Evolutionary conservation across 2,888 invertebrate species (phyloP).

Genomic region (Dinocampus coccinellae): DNA sequence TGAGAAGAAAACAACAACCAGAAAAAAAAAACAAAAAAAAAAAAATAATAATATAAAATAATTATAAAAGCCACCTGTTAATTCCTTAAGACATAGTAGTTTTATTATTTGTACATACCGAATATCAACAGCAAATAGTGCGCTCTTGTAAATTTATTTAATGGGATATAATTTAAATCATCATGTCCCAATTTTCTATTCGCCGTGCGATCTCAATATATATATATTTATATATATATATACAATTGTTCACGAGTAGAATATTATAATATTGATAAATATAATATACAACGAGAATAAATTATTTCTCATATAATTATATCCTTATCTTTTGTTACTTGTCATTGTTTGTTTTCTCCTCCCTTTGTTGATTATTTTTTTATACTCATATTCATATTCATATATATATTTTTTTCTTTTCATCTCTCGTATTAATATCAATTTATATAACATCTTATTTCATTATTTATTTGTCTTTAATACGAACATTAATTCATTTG

Average conservation of each 20-base stretch:
- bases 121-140: conserved; percentile 41
- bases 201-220: conserved; percentile 7
- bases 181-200: conserved; percentile 6
- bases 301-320: background rate
- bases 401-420: conserved; percentile 6
- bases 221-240: conserved; percentile 20
- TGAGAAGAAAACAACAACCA: background rate
- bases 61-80: conserved; percentile 4
- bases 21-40: background rate
- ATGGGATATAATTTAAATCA: background rate
- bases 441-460: conserved; percentile 19
- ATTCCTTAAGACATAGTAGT: conserved; percentile 47
- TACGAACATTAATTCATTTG: background rate
- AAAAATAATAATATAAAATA: background rate
- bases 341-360: background rate
- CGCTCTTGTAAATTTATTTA: conserved; percentile 14
- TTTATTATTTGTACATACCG: conserved; percentile 61
- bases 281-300: conserved; percentile 23
- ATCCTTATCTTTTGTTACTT: background rate
- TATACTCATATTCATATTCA: conserved; percentile 8
- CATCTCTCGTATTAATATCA: conserved; percentile 10
- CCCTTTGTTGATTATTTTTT: background rate
- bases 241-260: conserved; percentile 45
- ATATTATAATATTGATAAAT: conserved; percentile 38
- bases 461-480: conserved; percentile 21